Evolutionary conservation across 2,888 invertebrate genomes (phyloP).

Genomic region (Drosophila birchii): DNA sequence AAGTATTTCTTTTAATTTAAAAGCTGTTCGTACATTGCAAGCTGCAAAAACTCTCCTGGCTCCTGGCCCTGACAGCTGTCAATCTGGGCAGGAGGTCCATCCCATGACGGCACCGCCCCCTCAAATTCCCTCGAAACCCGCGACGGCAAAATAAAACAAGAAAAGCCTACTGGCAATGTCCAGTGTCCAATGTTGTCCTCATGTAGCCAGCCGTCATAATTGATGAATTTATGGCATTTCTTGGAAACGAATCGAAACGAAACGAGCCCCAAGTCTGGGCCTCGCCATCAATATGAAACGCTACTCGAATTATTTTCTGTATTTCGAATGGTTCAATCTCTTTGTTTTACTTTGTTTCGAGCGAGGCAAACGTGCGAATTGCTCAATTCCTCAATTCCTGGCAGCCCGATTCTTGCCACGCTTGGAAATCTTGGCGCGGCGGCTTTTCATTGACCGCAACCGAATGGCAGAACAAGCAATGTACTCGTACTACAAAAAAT

Average conservation of each 20-base stretch:
- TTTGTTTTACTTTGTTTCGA: conserved; percentile 74
- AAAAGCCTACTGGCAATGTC: conserved; percentile 21
- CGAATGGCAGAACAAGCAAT: conserved; percentile 44
- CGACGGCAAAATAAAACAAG: not conserved
- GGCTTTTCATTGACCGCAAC: conserved; percentile 77
- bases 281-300: conserved; percentile 38
- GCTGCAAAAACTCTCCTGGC: not conserved
- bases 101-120: conserved; percentile 15
- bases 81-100: conserved; percentile 38
- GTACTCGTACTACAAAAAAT: conserved; percentile 26
- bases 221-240: conserved; percentile 79
- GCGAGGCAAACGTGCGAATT: conserved; percentile 74
- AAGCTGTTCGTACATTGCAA: conserved; percentile 12
- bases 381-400: conserved; percentile 69
- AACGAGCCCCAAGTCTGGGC: conserved; percentile 29
- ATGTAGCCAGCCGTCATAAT: conserved; percentile 71
- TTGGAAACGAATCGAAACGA: conserved; percentile 57
- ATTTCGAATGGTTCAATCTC: conserved; percentile 50
- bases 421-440: conserved; percentile 48
- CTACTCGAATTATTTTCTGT: conserved; percentile 60
- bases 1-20: conserved; percentile 30
- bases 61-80: conserved; percentile 66
- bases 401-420: conserved; percentile 42
- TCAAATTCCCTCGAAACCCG: conserved; percentile 3
- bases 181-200: conserved; percentile 54